Percentiles rank a stretch among this genome's conserved stretches.
phyloP scores from a whole-genome alignment of 2,113 vertebrate species.

The Cavia porcellus region DNA sequence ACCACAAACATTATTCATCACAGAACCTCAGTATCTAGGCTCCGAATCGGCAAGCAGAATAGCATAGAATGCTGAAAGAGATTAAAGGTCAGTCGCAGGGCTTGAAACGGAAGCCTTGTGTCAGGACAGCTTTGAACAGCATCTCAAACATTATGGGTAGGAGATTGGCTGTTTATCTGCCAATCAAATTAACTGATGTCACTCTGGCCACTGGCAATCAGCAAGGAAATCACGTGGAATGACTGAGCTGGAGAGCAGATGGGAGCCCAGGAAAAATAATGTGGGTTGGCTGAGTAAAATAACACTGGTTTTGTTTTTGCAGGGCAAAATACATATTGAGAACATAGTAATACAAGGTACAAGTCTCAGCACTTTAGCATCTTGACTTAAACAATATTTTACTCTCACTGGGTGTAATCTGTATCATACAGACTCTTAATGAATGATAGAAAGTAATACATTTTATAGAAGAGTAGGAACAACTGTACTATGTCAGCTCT shows the following conservation, averaged over 20 bases:
- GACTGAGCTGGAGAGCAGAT: background rate
- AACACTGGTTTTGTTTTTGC: background rate
- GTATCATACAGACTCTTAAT: constrained; percentile 41
- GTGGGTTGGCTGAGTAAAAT: background rate
- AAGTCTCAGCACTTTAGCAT: constrained; percentile 11
- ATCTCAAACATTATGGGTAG: background rate
- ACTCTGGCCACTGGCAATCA: background rate
- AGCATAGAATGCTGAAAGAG: background rate
- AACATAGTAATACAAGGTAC: background rate
- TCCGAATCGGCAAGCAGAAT: background rate
- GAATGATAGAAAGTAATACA: constrained; percentile 34
- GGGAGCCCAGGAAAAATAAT: background rate
- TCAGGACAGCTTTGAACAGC: background rate
- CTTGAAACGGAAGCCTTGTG: background rate
- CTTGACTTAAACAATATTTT: background rate
- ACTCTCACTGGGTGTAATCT: constrained; percentile 12
- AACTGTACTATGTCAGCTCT: constrained; percentile 40
- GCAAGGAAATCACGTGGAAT: background rate
- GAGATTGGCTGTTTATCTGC: background rate
- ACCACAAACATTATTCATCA: background rate
- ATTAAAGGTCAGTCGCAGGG: background rate
- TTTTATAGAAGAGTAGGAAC: constrained; percentile 42
- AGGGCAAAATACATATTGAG: constrained; percentile 19
- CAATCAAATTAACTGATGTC: background rate
- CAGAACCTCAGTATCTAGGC: background rate